Conservation (phyloP, 2,797 vertebrate species). For the Cygnus olor region DNA sequence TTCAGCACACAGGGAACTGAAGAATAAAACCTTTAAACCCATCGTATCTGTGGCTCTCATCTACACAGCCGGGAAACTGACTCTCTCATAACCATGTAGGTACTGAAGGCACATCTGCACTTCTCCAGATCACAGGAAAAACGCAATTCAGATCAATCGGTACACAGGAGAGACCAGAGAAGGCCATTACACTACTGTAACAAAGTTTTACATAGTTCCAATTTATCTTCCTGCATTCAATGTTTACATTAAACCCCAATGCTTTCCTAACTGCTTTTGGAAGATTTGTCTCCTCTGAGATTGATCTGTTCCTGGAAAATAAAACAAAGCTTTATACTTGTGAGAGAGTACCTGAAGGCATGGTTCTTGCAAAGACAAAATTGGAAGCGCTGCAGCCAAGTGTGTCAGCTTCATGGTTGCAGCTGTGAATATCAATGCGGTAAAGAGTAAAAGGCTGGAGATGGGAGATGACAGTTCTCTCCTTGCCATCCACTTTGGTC, state of each 20-base stretch:
- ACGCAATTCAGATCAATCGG: background rate
- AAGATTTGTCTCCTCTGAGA: background rate
- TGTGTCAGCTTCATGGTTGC: slow-evolving; percentile 89
- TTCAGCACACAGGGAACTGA: background rate
- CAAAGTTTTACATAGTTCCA: background rate
- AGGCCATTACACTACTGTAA: background rate
- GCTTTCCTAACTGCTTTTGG: background rate
- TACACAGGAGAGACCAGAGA: background rate
- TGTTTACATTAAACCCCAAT: rapidly evolving
- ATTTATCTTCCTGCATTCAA: background rate
- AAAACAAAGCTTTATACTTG: background rate
- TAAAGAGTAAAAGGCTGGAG: slow-evolving; percentile 95
- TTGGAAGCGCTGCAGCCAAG: slow-evolving; percentile 92
- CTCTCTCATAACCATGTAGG: background rate
- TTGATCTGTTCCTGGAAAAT: background rate
- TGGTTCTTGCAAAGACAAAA: slow-evolving; percentile 95
- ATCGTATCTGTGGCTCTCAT: background rate
- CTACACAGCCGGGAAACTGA: background rate
- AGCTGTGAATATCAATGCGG: slow-evolving; percentile 96
- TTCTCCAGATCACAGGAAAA: background rate
- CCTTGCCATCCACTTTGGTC: slow-evolving; percentile 85
- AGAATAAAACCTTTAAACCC: background rate
- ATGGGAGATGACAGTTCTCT: slow-evolving; percentile 88
- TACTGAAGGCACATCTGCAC: background rate
- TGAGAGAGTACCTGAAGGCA: slow-evolving; percentile 88